These are phyloP conservation scores for Mamestra brassicae DNA, from an alignment of 2,888 invertebrate genomes.

Conservation along the genomic window DNA sequence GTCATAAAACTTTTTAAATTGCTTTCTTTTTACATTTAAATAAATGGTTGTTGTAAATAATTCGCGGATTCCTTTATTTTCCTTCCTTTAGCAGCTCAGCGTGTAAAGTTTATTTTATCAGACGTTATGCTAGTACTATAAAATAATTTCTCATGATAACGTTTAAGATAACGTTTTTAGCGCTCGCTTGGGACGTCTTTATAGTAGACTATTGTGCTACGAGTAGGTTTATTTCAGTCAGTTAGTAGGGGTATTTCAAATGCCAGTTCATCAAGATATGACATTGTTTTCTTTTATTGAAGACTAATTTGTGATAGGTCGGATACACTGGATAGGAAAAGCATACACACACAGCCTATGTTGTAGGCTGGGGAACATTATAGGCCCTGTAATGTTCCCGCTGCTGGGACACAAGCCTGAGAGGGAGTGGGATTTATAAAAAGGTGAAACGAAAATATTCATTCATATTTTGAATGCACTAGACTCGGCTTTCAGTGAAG, in stretches of 20 bases:
- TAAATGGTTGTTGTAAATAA: slow-evolving; percentile 66
- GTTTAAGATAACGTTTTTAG: slow-evolving; percentile 26
- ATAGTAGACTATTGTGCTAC: neutral
- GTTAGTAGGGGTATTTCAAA: no score
- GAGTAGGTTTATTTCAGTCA: neutral
- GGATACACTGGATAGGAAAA: neutral
- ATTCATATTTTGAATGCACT: slow-evolving; percentile 10
- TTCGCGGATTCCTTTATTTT: slow-evolving; percentile 57
- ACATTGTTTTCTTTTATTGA: neutral
- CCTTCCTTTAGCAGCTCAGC: slow-evolving; percentile 33
- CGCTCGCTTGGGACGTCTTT: neutral
- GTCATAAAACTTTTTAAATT: slow-evolving; percentile 67
- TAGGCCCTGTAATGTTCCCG: neutral
- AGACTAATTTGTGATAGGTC: neutral
- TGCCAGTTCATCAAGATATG: no score
- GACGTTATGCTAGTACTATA: slow-evolving; percentile 43
- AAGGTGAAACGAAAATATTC: neutral
- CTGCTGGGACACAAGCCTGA: neutral
- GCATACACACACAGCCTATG: neutral
- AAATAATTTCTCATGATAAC: slow-evolving; percentile 27
- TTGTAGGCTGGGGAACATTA: no score
- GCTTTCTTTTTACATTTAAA: slow-evolving; percentile 67
- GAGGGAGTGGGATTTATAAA: neutral
- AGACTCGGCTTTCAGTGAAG: neutral
- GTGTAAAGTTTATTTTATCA: slow-evolving; percentile 44